A percentile compares a stretch with the other conserved stretches of the same genome.
These are phyloP conservation scores for Phaenicophaeus curvirostris DNA, from an alignment of 2,797 vertebrate genomes.

Conservation along the genomic window DNA sequence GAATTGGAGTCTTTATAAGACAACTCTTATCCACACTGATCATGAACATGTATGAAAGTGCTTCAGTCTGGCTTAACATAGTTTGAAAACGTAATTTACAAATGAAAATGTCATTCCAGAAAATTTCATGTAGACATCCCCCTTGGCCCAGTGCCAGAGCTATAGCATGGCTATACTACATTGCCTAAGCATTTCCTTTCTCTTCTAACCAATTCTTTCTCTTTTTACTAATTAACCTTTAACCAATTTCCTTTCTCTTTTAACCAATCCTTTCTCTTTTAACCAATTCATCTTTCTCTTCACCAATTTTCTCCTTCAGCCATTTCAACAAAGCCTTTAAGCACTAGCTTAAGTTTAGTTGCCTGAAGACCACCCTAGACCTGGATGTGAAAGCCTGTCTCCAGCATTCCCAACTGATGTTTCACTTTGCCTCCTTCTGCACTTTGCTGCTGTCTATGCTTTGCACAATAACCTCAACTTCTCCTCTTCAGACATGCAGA, in stretches of 20 bases:
- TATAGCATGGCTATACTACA: not conserved
- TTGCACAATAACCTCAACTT: not conserved
- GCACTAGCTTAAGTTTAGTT: not conserved
- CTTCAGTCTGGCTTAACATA: not conserved
- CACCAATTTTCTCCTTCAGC: not conserved
- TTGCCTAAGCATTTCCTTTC: not conserved
- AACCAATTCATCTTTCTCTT: no score
- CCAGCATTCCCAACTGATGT: rapidly evolving
- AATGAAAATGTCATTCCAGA: not conserved
- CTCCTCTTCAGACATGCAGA: not conserved
- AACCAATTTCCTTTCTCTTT: not conserved
- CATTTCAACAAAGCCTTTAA: not conserved
- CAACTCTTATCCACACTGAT: not conserved
- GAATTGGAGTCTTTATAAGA: not conserved
- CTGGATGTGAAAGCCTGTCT: not conserved
- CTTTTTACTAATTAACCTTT: no score
- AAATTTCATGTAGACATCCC: not conserved
- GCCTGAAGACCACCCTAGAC: not conserved
- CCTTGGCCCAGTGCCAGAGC: not conserved
- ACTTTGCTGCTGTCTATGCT: not conserved
- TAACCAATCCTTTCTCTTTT: not conserved
- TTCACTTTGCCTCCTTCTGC: not conserved
- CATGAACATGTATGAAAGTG: rapidly evolving
- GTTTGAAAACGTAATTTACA: not conserved
- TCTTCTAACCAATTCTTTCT: not conserved